Conservation (phyloP, 2,888 invertebrate species). For the Drosophila percnosoma region DNA sequence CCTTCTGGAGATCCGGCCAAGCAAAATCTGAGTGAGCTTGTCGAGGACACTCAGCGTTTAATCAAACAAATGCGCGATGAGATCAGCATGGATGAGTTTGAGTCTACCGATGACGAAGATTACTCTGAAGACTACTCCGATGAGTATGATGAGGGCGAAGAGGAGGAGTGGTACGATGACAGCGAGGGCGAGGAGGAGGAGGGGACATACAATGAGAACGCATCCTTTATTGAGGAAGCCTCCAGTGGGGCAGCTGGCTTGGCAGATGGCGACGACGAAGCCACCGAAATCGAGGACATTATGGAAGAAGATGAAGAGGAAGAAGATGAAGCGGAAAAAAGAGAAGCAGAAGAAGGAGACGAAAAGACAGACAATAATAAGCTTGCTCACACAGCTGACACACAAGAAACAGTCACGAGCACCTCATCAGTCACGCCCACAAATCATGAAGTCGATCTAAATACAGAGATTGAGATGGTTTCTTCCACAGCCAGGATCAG, state of each 20-base stretch:
- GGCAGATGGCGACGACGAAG: conserved; percentile 63
- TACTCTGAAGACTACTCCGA: conserved; percentile 86
- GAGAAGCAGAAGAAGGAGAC: neutral
- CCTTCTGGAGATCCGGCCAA: conserved; percentile 82
- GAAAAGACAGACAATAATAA: neutral
- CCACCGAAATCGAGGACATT: conserved; percentile 70
- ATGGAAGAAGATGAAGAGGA: conserved; percentile 58
- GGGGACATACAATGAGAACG: conserved; percentile 75
- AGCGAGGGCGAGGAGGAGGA: conserved; percentile 80
- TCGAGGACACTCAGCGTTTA: conserved; percentile 87
- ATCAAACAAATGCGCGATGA: conserved; percentile 89
- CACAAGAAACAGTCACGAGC: conserved; percentile 51
- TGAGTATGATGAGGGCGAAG: conserved; percentile 84
- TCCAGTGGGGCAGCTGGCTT: conserved; percentile 55
- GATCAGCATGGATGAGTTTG: conserved; percentile 87
- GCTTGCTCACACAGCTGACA: conserved; percentile 4
- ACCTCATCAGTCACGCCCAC: conserved; percentile 59
- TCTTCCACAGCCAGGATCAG: conserved; percentile 51
- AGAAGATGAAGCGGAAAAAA: conserved; percentile 43
- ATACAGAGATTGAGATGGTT: conserved; percentile 41
- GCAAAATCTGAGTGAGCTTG: conserved; percentile 86
- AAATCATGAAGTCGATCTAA: conserved; percentile 41
- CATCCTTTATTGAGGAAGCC: conserved; percentile 78
- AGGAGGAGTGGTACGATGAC: conserved; percentile 79
- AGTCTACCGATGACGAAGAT: conserved; percentile 83